phyloP scores from a whole-genome alignment of 1,140 invertebrate genomes.

The Parapsyche elsis region DNA sequence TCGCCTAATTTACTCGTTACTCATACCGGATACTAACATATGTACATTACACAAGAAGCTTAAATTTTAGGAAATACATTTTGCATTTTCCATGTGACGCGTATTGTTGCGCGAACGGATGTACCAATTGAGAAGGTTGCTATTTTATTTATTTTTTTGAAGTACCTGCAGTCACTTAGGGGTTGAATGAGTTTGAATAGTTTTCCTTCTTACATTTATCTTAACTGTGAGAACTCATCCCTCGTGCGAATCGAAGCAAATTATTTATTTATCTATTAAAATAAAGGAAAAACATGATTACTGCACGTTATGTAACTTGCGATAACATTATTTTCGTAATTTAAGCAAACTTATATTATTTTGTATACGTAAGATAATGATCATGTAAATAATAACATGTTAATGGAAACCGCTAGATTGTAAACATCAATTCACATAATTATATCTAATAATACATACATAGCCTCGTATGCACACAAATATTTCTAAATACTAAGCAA shows the following conservation, averaged over 20 bases:
- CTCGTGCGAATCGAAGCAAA: background rate
- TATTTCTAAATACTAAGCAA: too few relatives aligned
- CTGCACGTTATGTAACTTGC: background rate
- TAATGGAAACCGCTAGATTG: too few relatives aligned
- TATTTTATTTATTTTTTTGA: background rate
- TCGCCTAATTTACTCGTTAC: background rate
- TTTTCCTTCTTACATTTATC: background rate
- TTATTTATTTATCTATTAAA: slow-evolving; percentile 3
- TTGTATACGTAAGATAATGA: too few relatives aligned
- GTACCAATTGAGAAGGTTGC: background rate
- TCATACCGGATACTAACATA: background rate
- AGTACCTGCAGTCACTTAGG: background rate
- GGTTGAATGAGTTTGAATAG: too few relatives aligned
- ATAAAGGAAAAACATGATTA: background rate
- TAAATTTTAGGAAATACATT: background rate
- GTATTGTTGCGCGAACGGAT: background rate
- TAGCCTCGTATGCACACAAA: too few relatives aligned
- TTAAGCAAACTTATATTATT: too few relatives aligned
- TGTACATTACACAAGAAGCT: background rate
- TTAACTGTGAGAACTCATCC: background rate
- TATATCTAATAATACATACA: too few relatives aligned
- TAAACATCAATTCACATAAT: too few relatives aligned
- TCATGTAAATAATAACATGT: too few relatives aligned
- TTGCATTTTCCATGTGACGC: background rate
- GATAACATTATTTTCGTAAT: too few relatives aligned